These are phyloP conservation scores for Syngnathoides biaculeatus DNA, from an alignment of 2,113 vertebrate genomes.

Conservation along the genomic window DNA sequence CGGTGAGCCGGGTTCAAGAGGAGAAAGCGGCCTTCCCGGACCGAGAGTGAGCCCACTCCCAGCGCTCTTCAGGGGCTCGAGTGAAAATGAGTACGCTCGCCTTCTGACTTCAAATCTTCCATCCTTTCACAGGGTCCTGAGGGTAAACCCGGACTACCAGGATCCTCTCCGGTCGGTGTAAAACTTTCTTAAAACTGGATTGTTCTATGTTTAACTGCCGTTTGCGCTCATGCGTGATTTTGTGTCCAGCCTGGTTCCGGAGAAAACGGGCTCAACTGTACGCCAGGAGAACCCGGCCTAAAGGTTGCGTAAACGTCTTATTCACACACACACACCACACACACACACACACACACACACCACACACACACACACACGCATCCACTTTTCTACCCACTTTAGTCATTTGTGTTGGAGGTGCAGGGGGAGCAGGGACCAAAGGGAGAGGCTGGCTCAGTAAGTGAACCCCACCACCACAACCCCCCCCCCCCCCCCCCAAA, in stretches of 20 bases:
- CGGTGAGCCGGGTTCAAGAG: conserved; percentile 64
- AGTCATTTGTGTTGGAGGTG: background rate
- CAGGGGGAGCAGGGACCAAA: conserved; percentile 73
- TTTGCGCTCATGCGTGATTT: background rate
- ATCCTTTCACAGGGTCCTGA: conserved; percentile 68
- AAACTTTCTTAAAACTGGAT: background rate
- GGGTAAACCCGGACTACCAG: conserved; percentile 73
- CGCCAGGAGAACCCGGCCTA: conserved; percentile 60
- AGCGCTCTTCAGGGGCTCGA: no score
- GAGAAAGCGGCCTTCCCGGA: conserved; percentile 63
- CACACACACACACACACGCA: no score
- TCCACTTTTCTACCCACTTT: background rate
- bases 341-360: no score
- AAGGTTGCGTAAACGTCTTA: conserved; percentile 56
- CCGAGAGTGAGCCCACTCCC: conserved; percentile 68
- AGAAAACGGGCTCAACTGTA: conserved; percentile 53
- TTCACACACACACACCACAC: background rate
- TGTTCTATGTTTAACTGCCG: background rate
- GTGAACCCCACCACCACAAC: no score
- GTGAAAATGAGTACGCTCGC: background rate
- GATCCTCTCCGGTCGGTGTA: conserved; percentile 55
- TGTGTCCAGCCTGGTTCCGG: conserved; percentile 52
- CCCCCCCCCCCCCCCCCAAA: no score
- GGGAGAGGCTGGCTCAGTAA: conserved; percentile 66
- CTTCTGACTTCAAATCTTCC: background rate